Evolutionary conservation across 2,113 vertebrate species (phyloP).

Genomic region (Takifugu flavidus): DNA sequence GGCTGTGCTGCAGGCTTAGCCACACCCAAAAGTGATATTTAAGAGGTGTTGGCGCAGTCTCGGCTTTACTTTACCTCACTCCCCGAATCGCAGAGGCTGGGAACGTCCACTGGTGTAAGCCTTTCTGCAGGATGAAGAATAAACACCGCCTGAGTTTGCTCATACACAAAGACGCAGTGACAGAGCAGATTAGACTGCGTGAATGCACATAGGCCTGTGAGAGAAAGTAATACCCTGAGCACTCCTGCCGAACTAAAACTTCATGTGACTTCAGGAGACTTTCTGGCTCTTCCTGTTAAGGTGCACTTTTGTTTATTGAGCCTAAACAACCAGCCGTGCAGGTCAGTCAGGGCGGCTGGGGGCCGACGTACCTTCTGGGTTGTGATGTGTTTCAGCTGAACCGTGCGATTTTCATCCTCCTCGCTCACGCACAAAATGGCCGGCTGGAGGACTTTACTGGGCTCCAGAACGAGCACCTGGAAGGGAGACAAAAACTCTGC

Average conservation of each 20-base stretch:
- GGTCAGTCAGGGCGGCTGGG: background rate
- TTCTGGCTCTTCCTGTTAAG: too few species aligned
- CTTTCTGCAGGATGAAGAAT: slow-evolving; percentile 70
- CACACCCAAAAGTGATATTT: slow-evolving; percentile 31
- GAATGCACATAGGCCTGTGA: background rate
- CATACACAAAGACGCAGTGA: background rate
- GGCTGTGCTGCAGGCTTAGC: slow-evolving; percentile 7
- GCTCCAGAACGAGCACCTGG: slow-evolving; percentile 86
- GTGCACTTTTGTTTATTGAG: background rate
- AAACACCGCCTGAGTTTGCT: background rate
- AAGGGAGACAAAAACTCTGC: background rate
- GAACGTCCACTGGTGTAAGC: slow-evolving; percentile 82
- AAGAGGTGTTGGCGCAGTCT: slow-evolving; percentile 32
- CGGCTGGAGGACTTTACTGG: slow-evolving; percentile 80
- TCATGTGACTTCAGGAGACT: too few species aligned
- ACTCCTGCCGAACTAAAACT: background rate
- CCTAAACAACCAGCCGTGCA: background rate
- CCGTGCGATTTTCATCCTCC: slow-evolving; percentile 61
- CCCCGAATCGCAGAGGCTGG: slow-evolving; percentile 78
- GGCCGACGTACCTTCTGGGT: slow-evolving; percentile 70
- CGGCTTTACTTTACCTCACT: slow-evolving; percentile 77
- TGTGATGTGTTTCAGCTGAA: slow-evolving; percentile 77
- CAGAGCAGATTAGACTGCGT: background rate
- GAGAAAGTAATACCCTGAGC: background rate
- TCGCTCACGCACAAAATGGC: slow-evolving; percentile 72